Base-by-base conservation (phyloP, 2,797 vertebrate genomes). In the Sebastes goodei region DNA sequence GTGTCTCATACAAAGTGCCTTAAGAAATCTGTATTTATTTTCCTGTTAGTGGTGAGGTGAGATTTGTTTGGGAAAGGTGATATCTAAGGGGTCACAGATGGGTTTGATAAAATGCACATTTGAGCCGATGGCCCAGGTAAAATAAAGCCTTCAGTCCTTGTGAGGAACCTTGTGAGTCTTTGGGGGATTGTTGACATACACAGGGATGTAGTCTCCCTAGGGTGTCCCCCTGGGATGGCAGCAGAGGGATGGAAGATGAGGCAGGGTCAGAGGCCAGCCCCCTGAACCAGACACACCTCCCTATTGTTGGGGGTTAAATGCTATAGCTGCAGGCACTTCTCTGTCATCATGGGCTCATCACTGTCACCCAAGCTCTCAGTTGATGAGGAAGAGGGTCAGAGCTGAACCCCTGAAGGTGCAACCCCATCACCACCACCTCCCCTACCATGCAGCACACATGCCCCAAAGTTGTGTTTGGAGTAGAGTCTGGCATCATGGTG, bases 331-430 rank as follows among this genome's bases (percentile, higher is more conserved):
- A 81, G 94, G 94, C 91, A 65, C 76, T 74, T 66, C 81, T 91
- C 92, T 93, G 92, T 95, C 94, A 95, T 87, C 94, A 86, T 59
- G 76, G 83, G 71, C 86, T 90, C 93, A 91, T 94, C 94, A 94
- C 77, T 93, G 94, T 92, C 92, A 93, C 74, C 76, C 86, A 69
- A 74, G 83, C 73, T 71, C 77, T 84, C 84, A 85, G 65, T 81
- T 83, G 84, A 88, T 84, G 88, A 88, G 84, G 67, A 56, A 7
- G 61, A 70, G 80, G 88, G 88, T 85, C 83, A 86, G 77, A 66
- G 71, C 70, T 71, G 75, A 80, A 71, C 32, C 86, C 72, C 86
- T 21, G 15, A 69, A 71, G 74, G 59, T 83, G 74, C 27, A 49
- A 7, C 49, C 49, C 20, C 49, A 52, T n/a, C 46, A 17, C 46